These are phyloP conservation scores for Tinea trinotella DNA, from an alignment of 2,888 invertebrate species.

Conservation along the genomic window DNA sequence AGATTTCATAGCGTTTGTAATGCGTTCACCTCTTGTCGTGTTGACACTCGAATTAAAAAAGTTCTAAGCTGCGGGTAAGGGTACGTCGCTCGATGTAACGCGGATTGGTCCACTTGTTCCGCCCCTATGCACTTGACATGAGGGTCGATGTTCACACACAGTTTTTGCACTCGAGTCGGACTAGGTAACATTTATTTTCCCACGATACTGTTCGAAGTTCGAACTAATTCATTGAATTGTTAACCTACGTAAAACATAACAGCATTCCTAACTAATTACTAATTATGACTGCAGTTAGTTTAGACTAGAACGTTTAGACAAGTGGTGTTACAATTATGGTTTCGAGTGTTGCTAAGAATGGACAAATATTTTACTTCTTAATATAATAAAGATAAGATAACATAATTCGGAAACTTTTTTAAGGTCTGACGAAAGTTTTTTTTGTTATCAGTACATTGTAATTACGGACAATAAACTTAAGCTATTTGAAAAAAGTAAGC, in stretches of 20 bases:
- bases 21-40: background rate
- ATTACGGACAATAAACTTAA: slow-evolving; percentile 9
- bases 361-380: background rate
- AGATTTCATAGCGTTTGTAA: no score
- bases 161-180: slow-evolving; percentile 58
- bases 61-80: slow-evolving; percentile 5
- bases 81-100: slow-evolving; percentile 15
- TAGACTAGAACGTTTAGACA: background rate
- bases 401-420: background rate
- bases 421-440: slow-evolving; percentile 5
- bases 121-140: slow-evolving; percentile 66
- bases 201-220: slow-evolving; percentile 36
- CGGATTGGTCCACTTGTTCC: slow-evolving; percentile 57
- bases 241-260: background rate
- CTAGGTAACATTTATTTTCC: slow-evolving; percentile 40
- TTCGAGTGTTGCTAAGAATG: background rate
- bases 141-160: slow-evolving; percentile 45
- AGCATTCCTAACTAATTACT: background rate
- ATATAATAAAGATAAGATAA: background rate
- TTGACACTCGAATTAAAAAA: slow-evolving; percentile 7
- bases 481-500: no score
- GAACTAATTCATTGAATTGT: slow-evolving; percentile 6
- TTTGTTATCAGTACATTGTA: background rate
- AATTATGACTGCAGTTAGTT: background rate
- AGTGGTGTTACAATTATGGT: background rate